Conservation (phyloP, 2,797 vertebrate genomes). For the Oophaga sylvatica region DNA sequence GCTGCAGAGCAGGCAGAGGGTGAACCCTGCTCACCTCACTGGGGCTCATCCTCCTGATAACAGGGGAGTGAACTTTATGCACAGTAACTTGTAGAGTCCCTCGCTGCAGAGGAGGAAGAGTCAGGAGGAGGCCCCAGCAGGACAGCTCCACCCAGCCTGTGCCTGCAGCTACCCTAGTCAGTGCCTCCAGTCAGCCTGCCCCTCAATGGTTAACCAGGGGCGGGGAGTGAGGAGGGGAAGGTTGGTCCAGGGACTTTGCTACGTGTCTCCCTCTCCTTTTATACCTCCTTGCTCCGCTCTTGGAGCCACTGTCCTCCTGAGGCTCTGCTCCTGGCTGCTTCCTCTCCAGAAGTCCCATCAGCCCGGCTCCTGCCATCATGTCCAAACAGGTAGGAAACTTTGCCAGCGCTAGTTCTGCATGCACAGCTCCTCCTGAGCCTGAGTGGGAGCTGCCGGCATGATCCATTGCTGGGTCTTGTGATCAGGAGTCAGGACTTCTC, state of each 20-base stretch:
- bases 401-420: background rate
- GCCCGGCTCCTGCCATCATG: constrained; percentile 13
- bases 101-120: background rate
- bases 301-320: background rate
- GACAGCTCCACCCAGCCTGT: constrained; percentile 16
- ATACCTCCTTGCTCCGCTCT: background rate
- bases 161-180: background rate
- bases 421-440: background rate
- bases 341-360: background rate
- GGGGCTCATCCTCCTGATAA: background rate
- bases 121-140: background rate
- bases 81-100: background rate
- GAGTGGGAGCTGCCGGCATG: background rate
- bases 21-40: background rate
- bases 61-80: background rate
- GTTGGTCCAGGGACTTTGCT: constrained; percentile 41
- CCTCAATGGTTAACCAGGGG: background rate
- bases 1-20: background rate
- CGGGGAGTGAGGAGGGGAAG: background rate
- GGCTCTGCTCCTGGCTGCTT: background rate
- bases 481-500: background rate
- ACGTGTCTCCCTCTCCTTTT: constrained; percentile 29
- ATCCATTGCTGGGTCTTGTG: background rate
- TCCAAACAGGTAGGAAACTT: constrained; percentile 50
- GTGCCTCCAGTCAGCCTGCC: constrained; percentile 23